phyloP scores from a whole-genome alignment of 2,113 vertebrate genomes.

The Halichoeres trimaculatus region DNA sequence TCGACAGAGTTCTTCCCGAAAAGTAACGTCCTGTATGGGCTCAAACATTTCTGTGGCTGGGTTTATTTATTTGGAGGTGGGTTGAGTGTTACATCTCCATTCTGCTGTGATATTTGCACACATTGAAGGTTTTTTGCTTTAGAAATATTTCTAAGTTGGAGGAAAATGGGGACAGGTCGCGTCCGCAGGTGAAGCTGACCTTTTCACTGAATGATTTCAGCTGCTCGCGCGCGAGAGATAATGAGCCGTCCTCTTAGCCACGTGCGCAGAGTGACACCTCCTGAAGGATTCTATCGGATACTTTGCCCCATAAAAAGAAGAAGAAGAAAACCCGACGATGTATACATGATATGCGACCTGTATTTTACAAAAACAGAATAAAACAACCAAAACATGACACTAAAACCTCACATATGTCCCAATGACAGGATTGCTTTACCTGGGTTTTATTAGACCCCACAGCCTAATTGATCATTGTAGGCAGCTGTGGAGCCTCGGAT shows the following conservation, averaged over 20 bases:
- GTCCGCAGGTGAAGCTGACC: slow-evolving; percentile 33
- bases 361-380: no score
- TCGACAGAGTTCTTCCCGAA: neutral
- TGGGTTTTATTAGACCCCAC: no score
- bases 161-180: neutral
- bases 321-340: no score
- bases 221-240: slow-evolving; percentile 28
- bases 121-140: neutral
- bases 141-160: neutral
- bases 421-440: no score
- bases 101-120: no score
- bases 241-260: neutral
- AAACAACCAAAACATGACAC: no score
- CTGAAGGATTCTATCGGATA: no score
- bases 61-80: neutral
- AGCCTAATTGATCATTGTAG: no score
- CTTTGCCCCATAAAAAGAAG: neutral
- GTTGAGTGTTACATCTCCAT: neutral
- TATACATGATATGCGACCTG: no score
- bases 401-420: no score
- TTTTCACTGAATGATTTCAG: slow-evolving; percentile 25
- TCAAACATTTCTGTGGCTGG: neutral
- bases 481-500: no score
- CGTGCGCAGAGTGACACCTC: neutral
- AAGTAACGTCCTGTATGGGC: no score